Base-by-base conservation (phyloP, 35 echinoderm and acorn worm species). In the Strongylocentrotus purpuratus region DNA sequence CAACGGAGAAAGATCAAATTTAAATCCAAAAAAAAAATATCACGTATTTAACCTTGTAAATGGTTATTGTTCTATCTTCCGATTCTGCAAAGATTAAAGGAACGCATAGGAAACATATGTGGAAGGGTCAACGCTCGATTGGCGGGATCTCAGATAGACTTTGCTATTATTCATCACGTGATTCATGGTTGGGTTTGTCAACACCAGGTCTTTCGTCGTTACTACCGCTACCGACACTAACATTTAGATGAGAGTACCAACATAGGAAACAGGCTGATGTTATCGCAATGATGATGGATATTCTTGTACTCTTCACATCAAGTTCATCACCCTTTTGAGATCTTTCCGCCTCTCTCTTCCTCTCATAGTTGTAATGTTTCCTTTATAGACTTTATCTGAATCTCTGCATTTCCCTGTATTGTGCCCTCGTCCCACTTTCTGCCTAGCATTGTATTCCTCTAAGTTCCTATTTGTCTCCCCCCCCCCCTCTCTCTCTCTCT, bases 221-320 rank as follows among this genome's bases (percentile, higher is more conserved):
- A 7, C 87, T 15, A 89, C 87, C 45, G 87, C 87, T 46, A 89
- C 87, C 87, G 32, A 89, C 87, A 89, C 87, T 89, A 89, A 89
- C 87, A 89, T 89, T 89, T 89, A 46, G 87, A 89, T 33, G 12
- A 33, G 87, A 89, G 14, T 28, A 46, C 45, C 33, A 89, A 89
- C 87, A 89, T 45, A 33, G 87, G 87, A 89, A 89, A 28, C 33
- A 45, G 20, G 28, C 45, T 46, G 87, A 89, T 89, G 33, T 33
- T 89, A 89, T 89, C 87, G 32, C 31, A 15, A 33, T 9, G 87
- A 89, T 89, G 87, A 89, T 46, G 20, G 87, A 89, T 28, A 46
- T 17, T 33, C 45, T 46, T 89, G 87, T 46, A 89, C 33, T 89
- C 87, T 89, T 45, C 20, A 89, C 15, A 15, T 46, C 87, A 33